phyloP scores from a whole-genome alignment of 1,140 invertebrate species.

The Ruditapes philippinarum region DNA sequence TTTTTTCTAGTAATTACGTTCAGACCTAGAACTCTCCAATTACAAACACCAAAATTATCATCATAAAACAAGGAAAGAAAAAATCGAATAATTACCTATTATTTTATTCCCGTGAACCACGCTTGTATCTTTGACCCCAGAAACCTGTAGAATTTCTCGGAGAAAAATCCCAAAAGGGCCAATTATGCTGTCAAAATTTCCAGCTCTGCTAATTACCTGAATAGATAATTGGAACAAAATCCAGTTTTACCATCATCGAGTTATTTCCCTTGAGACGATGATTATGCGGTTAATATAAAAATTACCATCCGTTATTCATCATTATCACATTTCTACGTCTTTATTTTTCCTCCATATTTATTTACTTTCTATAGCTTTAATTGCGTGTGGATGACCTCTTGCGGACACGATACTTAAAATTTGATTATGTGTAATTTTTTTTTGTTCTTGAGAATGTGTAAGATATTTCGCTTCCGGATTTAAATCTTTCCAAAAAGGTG shows the following conservation, averaged over 20 bases:
- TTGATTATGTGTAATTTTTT: too few species aligned
- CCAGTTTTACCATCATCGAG: neutral
- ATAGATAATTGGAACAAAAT: neutral
- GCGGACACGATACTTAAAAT: too few species aligned
- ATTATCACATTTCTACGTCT: neutral
- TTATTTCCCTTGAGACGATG: conserved; percentile 7
- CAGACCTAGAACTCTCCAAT: neutral
- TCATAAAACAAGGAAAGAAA: too few species aligned
- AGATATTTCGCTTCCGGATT: too few species aligned
- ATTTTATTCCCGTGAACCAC: neutral
- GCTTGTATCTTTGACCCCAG: conserved; percentile 4
- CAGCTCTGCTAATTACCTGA: conserved; percentile 9
- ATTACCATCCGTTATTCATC: neutral
- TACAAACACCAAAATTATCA: neutral
- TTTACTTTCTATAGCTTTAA: too few species aligned
- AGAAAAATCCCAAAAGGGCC: conserved; percentile 20
- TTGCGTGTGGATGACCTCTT: too few species aligned
- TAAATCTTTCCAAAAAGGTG: too few species aligned
- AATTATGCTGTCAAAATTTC: conserved; percentile 11
- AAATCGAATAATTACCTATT: conserved; percentile 4
- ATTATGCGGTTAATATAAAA: neutral
- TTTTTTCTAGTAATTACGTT: too few species aligned
- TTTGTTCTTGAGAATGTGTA: too few species aligned
- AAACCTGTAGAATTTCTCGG: neutral
- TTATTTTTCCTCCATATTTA: too few species aligned